Evolutionary conservation across 2,888 invertebrate species (phyloP).

Genomic region (Nephrocerus scutellatus): DNA sequence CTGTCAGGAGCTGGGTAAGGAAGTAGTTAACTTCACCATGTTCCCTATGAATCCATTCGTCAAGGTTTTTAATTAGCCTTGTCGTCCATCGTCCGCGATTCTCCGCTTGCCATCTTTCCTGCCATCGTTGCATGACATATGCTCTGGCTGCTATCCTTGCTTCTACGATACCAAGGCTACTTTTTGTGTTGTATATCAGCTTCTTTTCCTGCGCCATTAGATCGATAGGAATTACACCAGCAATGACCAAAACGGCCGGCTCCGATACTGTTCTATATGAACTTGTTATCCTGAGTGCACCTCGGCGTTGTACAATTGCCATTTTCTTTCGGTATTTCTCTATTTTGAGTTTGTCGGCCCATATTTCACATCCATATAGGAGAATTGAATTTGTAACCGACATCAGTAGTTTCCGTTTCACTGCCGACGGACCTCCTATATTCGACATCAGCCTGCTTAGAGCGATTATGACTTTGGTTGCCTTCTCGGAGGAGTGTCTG

Average conservation of each 20-base stretch:
- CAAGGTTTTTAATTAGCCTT: constrained; percentile 14
- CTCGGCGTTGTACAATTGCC: constrained; percentile 17
- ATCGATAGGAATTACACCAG: constrained; percentile 29
- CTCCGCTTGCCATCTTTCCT: constrained; percentile 17
- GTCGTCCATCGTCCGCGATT: constrained; percentile 21
- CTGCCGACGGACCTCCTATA: constrained; percentile 14
- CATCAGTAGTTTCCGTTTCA: constrained; percentile 11
- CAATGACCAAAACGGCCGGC: constrained; percentile 21
- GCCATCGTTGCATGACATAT: neutral
- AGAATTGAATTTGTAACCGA: constrained; percentile 5
- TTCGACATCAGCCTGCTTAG: constrained; percentile 25
- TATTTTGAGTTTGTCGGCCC: constrained; percentile 10
- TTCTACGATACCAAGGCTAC: neutral
- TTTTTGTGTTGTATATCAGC: neutral
- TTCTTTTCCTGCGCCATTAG: constrained; percentile 19
- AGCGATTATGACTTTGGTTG: constrained; percentile 11
- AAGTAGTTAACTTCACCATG: too few relatives aligned
- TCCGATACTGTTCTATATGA: constrained; percentile 27
- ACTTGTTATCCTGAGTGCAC: constrained; percentile 20
- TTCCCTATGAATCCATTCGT: constrained; percentile 17
- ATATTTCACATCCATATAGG: neutral
- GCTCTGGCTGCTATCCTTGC: neutral
- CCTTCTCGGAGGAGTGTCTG: constrained; percentile 15
- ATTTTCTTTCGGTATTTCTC: constrained; percentile 19
- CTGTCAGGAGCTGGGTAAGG: constrained; percentile 7